phyloP scores from a whole-genome alignment of 2,113 vertebrate species.

The Sprattus sprattus region DNA sequence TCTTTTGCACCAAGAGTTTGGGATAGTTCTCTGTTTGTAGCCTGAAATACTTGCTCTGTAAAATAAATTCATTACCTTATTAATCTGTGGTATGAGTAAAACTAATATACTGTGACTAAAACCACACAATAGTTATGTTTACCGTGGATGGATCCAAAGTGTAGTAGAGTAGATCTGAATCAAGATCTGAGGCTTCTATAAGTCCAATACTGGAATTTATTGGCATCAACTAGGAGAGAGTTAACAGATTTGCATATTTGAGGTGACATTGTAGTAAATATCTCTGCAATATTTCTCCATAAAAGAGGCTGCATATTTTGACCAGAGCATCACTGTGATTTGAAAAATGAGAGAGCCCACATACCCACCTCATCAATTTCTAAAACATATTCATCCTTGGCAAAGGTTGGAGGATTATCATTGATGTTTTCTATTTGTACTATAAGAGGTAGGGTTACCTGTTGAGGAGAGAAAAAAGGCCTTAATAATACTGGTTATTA shows the following conservation, averaged over 20 bases:
- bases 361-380: slow-evolving; percentile 71
- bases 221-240: slow-evolving; percentile 60
- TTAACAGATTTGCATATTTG: background rate
- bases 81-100: background rate
- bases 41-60: slow-evolving; percentile 78
- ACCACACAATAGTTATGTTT: background rate
- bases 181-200: slow-evolving; percentile 68
- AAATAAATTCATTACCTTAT: background rate
- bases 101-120: background rate
- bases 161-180: slow-evolving; percentile 68
- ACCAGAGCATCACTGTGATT: background rate
- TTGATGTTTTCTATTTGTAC: slow-evolving; percentile 69
- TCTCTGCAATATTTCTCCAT: background rate
- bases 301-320: background rate
- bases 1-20: slow-evolving; percentile 70
- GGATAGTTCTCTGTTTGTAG: slow-evolving; percentile 75
- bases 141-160: slow-evolving; percentile 65
- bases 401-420: slow-evolving; percentile 73
- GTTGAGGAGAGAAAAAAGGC: background rate
- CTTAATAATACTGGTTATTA: background rate
- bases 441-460: slow-evolving; percentile 64
- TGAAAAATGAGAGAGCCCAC: background rate
- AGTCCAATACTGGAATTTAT: slow-evolving; percentile 63
- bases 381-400: slow-evolving; percentile 58
- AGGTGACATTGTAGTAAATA: background rate